phyloP scores from a whole-genome alignment of 2,888 invertebrate species.

The Nomada fucata region DNA sequence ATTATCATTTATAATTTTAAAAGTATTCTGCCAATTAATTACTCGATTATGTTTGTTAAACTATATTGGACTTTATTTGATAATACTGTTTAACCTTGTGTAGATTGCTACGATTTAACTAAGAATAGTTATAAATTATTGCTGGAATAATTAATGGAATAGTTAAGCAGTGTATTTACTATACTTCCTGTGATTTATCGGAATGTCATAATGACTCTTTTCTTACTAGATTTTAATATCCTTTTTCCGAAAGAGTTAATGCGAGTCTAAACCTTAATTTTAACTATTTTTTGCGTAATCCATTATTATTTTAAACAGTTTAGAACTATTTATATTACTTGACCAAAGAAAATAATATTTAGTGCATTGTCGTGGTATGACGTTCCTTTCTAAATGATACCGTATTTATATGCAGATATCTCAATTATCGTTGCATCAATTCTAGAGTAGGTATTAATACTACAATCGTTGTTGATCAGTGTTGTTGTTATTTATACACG shows the following conservation, averaged over 20 bases:
- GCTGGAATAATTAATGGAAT: slow-evolving; percentile 44
- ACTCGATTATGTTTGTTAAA: slow-evolving; percentile 31
- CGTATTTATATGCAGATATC: slow-evolving; percentile 24
- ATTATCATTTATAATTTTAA: slow-evolving; percentile 29
- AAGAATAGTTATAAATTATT: slow-evolving; percentile 36
- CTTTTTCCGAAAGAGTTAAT: slow-evolving; percentile 20
- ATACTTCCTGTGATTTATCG: slow-evolving; percentile 63
- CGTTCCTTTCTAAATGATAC: slow-evolving; percentile 53
- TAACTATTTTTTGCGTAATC: slow-evolving; percentile 19
- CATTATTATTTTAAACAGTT: slow-evolving; percentile 32
- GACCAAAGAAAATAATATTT: slow-evolving; percentile 51
- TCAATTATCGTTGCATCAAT: slow-evolving; percentile 26
- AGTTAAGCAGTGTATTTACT: slow-evolving; percentile 47
- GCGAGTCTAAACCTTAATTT: slow-evolving; percentile 26
- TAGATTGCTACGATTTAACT: slow-evolving; percentile 35
- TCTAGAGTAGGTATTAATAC: slow-evolving; percentile 10
- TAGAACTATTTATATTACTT: slow-evolving; percentile 53
- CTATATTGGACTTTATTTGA: slow-evolving; percentile 38
- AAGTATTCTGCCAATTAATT: slow-evolving; percentile 64
- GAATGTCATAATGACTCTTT: slow-evolving; percentile 54
- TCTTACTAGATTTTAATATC: slow-evolving; percentile 54
- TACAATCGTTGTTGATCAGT: slow-evolving; percentile 27
- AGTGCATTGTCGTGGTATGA: slow-evolving; percentile 43
- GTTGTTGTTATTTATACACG: slow-evolving; percentile 42
- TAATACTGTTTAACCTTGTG: slow-evolving; percentile 36